These are phyloP conservation scores for Steinernema feltiae DNA, from an alignment of 1,140 invertebrate genomes.

Conservation along the genomic window DNA sequence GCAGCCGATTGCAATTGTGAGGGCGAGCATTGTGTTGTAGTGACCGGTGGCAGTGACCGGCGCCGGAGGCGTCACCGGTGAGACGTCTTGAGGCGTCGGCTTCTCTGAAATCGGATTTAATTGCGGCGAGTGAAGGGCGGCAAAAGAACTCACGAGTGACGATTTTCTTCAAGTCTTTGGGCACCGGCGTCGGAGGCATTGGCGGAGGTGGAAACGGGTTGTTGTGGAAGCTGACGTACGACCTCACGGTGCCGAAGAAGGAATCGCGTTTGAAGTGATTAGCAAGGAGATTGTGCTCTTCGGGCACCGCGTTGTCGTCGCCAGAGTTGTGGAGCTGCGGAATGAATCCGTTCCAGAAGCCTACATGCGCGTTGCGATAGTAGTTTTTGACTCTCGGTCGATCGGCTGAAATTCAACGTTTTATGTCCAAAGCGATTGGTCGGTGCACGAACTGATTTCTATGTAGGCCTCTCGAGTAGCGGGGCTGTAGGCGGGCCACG, in stretches of 20 bases:
- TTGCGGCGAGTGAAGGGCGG: neutral
- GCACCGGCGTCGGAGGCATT: constrained; percentile 42
- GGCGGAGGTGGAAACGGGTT: constrained; percentile 59
- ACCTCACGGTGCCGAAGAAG: constrained; percentile 52
- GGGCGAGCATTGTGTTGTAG: constrained; percentile 77
- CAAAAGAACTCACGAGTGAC: constrained; percentile 18
- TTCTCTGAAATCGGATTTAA: constrained; percentile 18
- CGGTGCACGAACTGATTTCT: constrained; percentile 54
- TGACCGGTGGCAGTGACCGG: constrained; percentile 71
- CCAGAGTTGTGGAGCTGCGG: constrained; percentile 81
- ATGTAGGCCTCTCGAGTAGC: constrained; percentile 53
- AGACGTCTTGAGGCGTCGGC: neutral
- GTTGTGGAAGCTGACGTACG: constrained; percentile 49
- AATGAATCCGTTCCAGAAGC: constrained; percentile 89
- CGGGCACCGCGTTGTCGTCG: constrained; percentile 67
- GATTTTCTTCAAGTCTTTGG: constrained; percentile 35
- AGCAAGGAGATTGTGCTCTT: constrained; percentile 64
- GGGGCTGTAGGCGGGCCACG: constrained; percentile 54
- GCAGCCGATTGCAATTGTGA: constrained; percentile 88
- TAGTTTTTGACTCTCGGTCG: constrained; percentile 68
- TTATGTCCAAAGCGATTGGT: neutral
- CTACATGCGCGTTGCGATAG: constrained; percentile 86
- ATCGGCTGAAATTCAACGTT: constrained; percentile 39
- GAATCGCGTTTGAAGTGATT: constrained; percentile 63
- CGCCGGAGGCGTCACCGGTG: constrained; percentile 2